Conservation (phyloP, 2,797 vertebrate genomes). For the Sebastes glaucus region DNA sequence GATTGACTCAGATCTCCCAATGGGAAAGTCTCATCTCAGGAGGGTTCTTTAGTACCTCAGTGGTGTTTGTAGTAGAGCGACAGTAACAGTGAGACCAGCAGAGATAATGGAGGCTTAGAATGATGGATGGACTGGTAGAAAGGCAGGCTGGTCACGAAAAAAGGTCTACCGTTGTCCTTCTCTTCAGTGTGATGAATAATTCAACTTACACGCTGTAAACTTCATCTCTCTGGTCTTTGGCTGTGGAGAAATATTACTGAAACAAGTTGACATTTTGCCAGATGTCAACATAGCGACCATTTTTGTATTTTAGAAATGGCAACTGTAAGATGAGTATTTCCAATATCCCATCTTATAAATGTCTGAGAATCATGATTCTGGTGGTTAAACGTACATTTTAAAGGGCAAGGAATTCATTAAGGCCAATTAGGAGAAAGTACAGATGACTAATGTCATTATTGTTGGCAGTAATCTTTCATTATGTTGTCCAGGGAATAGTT, state of each 20-base stretch:
- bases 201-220: background rate
- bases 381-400: background rate
- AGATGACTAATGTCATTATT: background rate
- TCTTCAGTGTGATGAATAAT: conserved; percentile 1
- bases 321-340: background rate
- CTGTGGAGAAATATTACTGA: background rate
- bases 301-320: background rate
- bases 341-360: background rate
- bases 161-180: background rate
- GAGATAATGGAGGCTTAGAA: background rate
- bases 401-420: background rate
- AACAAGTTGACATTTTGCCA: conserved; percentile 6
- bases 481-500: background rate
- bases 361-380: background rate
- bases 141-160: background rate
- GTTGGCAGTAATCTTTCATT: background rate
- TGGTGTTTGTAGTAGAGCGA: background rate
- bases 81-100: background rate
- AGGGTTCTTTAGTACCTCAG: background rate
- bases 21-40: background rate
- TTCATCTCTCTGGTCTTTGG: background rate
- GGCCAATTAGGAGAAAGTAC: background rate
- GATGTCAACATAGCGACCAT: background rate
- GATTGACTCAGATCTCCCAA: background rate
- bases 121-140: background rate